Percentiles rank a stretch among this genome's conserved stretches.
Conservation (phyloP, 2,113 vertebrate species). For the Corythornis vintsioides region DNA sequence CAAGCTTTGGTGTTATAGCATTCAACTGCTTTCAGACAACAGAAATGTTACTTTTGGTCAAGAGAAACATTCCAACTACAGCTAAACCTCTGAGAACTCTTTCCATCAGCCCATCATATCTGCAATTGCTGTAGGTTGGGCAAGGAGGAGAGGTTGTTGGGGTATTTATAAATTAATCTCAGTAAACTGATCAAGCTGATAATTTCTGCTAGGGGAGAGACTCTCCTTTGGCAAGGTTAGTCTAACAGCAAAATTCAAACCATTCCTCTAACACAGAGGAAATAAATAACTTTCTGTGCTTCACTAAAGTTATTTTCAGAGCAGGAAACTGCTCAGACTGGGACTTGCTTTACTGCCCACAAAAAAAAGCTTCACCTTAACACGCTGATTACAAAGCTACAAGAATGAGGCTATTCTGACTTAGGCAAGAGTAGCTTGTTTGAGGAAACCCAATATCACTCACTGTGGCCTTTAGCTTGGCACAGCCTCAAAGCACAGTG, state of each 20-base stretch:
- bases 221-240: background rate
- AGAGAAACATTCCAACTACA: background rate
- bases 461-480: background rate
- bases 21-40: background rate
- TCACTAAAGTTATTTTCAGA: background rate
- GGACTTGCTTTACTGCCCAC: background rate
- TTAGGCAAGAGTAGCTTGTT: background rate
- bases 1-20: background rate
- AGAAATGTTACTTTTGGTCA: background rate
- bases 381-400: background rate
- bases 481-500: background rate
- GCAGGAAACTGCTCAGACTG: background rate
- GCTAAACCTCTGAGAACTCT: background rate
- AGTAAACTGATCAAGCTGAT: background rate
- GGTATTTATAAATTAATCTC: background rate
- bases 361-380: background rate
- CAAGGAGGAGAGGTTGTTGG: background rate
- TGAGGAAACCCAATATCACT: background rate
- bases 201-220: background rate
- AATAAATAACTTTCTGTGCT: background rate
- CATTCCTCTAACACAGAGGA: background rate
- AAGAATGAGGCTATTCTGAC: background rate
- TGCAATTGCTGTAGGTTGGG: accelerated
- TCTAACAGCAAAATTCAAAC: background rate
- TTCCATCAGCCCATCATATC: background rate